Evolutionary conservation across 1,140 invertebrate species (phyloP), one percentile per base, ranked within the genome.

Genomic region (Leptinotarsa defecta): DNA sequence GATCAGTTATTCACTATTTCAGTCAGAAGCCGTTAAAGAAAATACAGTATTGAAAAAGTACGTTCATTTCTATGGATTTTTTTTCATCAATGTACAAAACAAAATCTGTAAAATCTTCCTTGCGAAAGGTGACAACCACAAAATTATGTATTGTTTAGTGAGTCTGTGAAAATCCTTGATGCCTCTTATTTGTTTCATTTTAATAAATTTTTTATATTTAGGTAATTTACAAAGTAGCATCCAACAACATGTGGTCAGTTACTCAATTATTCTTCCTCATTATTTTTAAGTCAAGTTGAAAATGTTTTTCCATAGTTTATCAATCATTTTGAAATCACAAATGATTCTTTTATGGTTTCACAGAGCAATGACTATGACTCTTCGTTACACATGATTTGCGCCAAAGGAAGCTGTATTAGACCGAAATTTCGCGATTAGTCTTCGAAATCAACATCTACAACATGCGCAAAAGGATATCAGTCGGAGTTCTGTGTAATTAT

Each of bases 401-500:
- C 49, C 49, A 13, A 57, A 57, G 13, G n/a, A 57, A 13, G 49
- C 13, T 57, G n/a, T 15, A n/a, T 57, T 57, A 57, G 49, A 57
- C 49, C 49, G 49, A 57, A 15, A n/a, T 15, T 15, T 57, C 49
- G 49, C 49, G 49, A 57, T 57, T 57, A 57, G 49, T n/a, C 49
- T 57, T n/a, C 15, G 49, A 13, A 13, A 57, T 13, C 49, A 57
- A 57, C n/a, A 57, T 15, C 13, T 17, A 57, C 52, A n/a, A n/a
- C 15, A 57, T 57, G 52, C 13, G 52, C 52, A 57, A 57, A n/a
- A 57, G 52, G 52, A 17, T 57, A 34, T 11, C 34, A 43, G 52
- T 57, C 52, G n/a, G 52, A 57, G 52, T 57, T 57, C 4, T 57
- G 52, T 57, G 52, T 13, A 57, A 57, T 57, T 57, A 57, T 57